phyloP scores from a whole-genome alignment of 1,140 invertebrate species.

The Zaprionus tsacasi region DNA sequence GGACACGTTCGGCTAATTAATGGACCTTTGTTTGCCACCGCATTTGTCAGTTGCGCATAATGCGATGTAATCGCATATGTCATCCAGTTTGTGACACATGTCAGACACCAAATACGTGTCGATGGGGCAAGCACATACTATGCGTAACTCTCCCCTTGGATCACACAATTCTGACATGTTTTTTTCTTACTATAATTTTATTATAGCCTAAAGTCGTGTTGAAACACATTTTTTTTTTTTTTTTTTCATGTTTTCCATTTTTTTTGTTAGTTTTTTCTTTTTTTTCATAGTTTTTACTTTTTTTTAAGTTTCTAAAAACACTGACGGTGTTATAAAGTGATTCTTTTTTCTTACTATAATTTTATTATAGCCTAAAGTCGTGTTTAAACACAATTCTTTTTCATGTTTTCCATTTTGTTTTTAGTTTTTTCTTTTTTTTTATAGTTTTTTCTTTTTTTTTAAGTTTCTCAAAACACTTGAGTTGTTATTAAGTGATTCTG shows the following conservation, averaged over 20 bases:
- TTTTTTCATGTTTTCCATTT: not conserved
- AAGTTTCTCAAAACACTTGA: too few species aligned
- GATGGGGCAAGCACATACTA: not conserved
- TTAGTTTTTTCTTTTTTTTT: too few species aligned
- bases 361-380: not conserved
- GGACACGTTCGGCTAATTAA: conserved; percentile 77
- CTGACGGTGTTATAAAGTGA: too few species aligned
- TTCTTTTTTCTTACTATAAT: not conserved
- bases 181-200: not conserved
- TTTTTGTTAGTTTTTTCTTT: too few species aligned
- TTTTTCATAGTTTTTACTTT: too few species aligned
- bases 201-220: not conserved
- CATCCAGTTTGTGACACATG: conserved; percentile 37
- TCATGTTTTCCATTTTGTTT: not conserved
- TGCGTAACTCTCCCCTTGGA: not conserved
- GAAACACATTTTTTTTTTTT: too few species aligned
- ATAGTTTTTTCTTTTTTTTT: too few species aligned
- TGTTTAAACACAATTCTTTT: not conserved
- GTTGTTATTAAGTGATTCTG: too few species aligned
- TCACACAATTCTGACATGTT: not conserved
- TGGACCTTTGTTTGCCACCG: conserved; percentile 60
- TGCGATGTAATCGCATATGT: conserved; percentile 52
- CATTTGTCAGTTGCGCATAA: conserved; percentile 52
- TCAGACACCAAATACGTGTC: conserved; percentile 22
- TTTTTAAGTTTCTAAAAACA: too few species aligned